Percentiles rank a stretch among this genome's conserved stretches.
Evolutionary conservation across 1,140 invertebrate species (phyloP).

Genomic region (Tetraneura akinire): DNA sequence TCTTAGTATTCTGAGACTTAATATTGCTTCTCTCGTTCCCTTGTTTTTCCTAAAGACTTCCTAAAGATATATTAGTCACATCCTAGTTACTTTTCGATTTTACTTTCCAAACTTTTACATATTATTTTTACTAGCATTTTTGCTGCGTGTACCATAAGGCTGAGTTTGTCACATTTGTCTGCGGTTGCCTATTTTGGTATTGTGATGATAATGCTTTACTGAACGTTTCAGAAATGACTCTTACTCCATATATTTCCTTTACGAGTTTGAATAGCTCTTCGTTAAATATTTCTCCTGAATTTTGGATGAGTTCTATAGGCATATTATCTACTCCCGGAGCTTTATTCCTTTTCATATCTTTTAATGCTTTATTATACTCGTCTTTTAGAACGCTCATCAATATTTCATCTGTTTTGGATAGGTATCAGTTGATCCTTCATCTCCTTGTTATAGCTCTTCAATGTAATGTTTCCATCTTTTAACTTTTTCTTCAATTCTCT

Average conservation of each 20-base stretch:
- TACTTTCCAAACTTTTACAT: slow-evolving; percentile 23
- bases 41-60: background rate
- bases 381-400: background rate
- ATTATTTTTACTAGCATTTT: slow-evolving; percentile 36
- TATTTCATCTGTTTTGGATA: background rate
- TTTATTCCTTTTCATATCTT: background rate
- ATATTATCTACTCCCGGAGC: background rate
- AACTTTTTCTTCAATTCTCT: no score
- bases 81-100: background rate
- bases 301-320: background rate
- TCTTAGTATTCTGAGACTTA: background rate
- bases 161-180: background rate
- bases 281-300: background rate
- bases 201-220: background rate
- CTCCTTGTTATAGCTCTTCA: no score
- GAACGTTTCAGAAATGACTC: background rate
- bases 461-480: no score
- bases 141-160: background rate
- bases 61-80: background rate
- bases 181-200: background rate
- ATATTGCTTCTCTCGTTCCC: background rate
- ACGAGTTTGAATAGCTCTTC: background rate
- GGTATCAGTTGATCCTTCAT: no score
- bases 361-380: no score
- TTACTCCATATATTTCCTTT: background rate